Percentiles rank a stretch among this genome's conserved stretches.
These are phyloP conservation scores for Xenopus laevis DNA, from an alignment of 2,113 vertebrate species.

Conservation along the genomic window DNA sequence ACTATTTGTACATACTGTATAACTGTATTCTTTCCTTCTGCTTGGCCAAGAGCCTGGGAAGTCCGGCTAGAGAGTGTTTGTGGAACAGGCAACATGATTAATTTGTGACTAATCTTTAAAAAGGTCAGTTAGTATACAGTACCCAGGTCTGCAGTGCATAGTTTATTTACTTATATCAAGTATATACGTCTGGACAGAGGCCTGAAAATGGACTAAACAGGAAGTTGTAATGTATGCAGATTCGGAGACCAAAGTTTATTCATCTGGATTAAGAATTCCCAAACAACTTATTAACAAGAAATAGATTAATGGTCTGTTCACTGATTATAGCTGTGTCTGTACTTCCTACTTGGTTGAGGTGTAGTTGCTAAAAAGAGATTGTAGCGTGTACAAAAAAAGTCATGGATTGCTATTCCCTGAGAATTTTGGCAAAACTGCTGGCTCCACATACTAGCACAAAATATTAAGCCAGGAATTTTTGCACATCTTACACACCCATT, in stretches of 20 bases:
- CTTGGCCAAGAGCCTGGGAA: slow-evolving; percentile 21
- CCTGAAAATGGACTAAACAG: no score
- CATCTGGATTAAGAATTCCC: not conserved
- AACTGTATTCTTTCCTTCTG: not conserved
- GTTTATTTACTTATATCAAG: not conserved
- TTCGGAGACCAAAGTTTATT: not conserved
- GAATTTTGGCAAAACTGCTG: no score
- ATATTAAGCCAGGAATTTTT: no score
- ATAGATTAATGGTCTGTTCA: no score
- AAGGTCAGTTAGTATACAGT: slow-evolving; percentile 18
- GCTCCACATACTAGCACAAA: no score
- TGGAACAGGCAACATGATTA: slow-evolving; percentile 5
- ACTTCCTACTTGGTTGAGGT: no score
- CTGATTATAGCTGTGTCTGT: no score
- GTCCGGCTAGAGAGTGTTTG: slow-evolving; percentile 23
- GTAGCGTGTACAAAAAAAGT: no score
- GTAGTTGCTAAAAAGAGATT: no score
- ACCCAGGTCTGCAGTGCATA: no score
- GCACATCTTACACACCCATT: no score
- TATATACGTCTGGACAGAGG: not conserved
- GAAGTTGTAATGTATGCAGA: not conserved
- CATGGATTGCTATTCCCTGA: no score
- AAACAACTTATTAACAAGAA: not conserved
- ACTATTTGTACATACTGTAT: slow-evolving; percentile 2
- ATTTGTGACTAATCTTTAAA: not conserved